Conservation (phyloP, 2,888 invertebrate species). For the Cetonia aurata region DNA sequence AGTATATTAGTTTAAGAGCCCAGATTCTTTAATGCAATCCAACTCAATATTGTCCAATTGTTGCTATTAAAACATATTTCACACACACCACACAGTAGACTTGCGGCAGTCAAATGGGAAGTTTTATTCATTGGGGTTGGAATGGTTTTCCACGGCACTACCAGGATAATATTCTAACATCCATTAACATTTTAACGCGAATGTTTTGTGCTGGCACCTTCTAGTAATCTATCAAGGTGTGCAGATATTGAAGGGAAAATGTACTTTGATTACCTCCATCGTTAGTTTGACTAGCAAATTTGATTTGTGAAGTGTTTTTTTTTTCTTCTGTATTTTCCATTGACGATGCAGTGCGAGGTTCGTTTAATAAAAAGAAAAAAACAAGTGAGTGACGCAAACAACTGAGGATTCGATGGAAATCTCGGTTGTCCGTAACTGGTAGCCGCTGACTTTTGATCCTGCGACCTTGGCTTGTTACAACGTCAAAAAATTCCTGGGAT, state of each 20-base stretch:
- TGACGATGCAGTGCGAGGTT: background rate
- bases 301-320: conserved; percentile 22
- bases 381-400: conserved; percentile 32
- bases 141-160: conserved; percentile 40
- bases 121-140: conserved; percentile 63
- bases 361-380: conserved; percentile 17
- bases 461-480: conserved; percentile 19
- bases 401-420: conserved; percentile 35
- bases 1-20: conserved; percentile 67
- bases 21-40: conserved; percentile 69
- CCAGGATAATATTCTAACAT: conserved; percentile 19
- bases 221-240: too few relatives aligned
- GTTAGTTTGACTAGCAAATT: conserved; percentile 1
- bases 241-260: background rate
- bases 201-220: background rate
- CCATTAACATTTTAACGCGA: background rate
- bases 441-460: conserved; percentile 24
- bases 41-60: conserved; percentile 68
- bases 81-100: conserved; percentile 65
- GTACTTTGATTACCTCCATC: background rate
- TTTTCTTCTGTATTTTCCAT: conserved; percentile 5
- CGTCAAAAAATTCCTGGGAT: conserved; percentile 18
- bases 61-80: conserved; percentile 67
- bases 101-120: conserved; percentile 64
- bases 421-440: conserved; percentile 12